phyloP scores from a whole-genome alignment of 1,140 invertebrate species.

The Antheraea mylitta region DNA sequence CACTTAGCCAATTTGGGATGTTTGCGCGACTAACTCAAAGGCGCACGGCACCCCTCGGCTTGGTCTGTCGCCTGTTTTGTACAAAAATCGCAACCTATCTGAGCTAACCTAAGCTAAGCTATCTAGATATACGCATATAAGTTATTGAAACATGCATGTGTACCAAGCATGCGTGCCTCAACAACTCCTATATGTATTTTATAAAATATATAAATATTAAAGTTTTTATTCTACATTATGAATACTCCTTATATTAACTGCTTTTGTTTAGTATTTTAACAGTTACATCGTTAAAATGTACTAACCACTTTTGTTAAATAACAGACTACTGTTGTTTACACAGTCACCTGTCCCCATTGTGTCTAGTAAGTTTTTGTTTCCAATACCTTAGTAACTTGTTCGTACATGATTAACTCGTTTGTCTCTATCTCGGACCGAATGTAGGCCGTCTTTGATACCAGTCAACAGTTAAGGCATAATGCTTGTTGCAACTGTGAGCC shows the following conservation, averaged over 20 bases:
- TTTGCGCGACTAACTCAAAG: too few species aligned
- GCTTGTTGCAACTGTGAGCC: slow-evolving; percentile 56
- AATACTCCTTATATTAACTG: background rate
- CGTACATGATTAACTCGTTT: slow-evolving; percentile 39
- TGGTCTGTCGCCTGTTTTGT: too few species aligned
- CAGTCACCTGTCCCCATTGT: background rate
- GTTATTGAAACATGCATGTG: too few species aligned
- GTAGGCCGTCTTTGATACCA: slow-evolving; percentile 43
- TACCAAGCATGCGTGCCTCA: too few species aligned
- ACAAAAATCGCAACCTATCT: too few species aligned
- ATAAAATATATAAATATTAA: too few species aligned
- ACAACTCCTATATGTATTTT: too few species aligned
- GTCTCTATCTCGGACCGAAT: slow-evolving; percentile 45
- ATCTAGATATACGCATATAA: too few species aligned
- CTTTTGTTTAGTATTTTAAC: background rate
- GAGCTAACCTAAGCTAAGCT: too few species aligned
- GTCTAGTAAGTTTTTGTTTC: slow-evolving; percentile 13
- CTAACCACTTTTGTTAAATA: background rate
- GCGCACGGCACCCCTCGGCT: too few species aligned
- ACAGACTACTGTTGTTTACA: background rate
- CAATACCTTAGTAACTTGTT: slow-evolving; percentile 4
- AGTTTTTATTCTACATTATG: background rate
- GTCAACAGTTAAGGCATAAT: slow-evolving; percentile 67
- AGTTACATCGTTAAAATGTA: background rate
- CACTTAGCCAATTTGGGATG: too few species aligned